phyloP scores from a whole-genome alignment of 23 tunicate species.

The Halocynthia roretzi region DNA sequence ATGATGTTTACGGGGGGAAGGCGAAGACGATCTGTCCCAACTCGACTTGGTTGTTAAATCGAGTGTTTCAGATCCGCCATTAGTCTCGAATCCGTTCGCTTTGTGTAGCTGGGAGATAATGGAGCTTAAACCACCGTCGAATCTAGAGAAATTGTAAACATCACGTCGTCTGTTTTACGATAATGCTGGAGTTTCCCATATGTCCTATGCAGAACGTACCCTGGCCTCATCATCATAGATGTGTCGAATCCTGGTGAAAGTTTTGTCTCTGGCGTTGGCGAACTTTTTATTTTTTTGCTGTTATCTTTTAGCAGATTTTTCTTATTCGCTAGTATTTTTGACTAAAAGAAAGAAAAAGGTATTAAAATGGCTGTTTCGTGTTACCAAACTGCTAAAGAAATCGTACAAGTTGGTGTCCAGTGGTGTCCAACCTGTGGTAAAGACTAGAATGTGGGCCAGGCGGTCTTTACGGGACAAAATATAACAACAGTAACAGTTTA shows the following conservation, averaged over 20 bases:
- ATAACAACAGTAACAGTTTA: no score
- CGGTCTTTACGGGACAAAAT: no score
- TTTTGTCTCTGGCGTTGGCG: neutral
- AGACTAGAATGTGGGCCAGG: no score
- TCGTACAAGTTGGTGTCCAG: no score
- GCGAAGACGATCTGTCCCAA: no score
- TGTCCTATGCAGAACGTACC: no score
- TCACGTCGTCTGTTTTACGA: neutral
- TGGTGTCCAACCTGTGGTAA: no score
- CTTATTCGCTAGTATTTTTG: conserved; percentile 16
- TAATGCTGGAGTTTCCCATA: no score
- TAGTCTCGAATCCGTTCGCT: conserved; percentile 45
- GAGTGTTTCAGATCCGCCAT: conserved; percentile 28
- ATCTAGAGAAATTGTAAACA: conserved; percentile 17
- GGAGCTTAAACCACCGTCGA: conserved; percentile 70
- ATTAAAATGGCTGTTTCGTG: neutral
- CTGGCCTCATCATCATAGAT: no score
- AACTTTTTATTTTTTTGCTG: neutral
- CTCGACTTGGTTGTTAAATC: conserved; percentile 16
- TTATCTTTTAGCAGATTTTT: conserved; percentile 2
- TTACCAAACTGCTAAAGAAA: no score
- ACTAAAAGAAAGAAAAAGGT: neutral
- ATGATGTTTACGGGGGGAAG: no score
- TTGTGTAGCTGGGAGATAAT: conserved; percentile 78
- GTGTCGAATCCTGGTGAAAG: neutral